phyloP scores from a whole-genome alignment of 2,797 vertebrate species.

The Halcyon badia region DNA sequence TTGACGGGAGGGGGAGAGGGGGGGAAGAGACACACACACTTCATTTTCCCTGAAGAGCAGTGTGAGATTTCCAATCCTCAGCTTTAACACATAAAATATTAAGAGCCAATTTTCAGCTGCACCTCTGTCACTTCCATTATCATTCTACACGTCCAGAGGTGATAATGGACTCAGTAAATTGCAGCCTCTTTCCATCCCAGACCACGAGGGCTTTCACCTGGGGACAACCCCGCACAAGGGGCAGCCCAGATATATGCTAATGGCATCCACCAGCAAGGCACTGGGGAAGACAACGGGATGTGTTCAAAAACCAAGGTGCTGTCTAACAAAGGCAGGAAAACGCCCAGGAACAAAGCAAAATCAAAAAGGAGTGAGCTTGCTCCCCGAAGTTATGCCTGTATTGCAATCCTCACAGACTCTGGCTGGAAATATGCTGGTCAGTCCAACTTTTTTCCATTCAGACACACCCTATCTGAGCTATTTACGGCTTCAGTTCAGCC shows the following conservation, averaged over 20 bases:
- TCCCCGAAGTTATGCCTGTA: background rate
- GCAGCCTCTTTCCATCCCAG: constrained; percentile 80
- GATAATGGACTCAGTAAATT: constrained; percentile 90
- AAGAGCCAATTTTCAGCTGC: constrained; percentile 92
- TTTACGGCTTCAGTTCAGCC: background rate
- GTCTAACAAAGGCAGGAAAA: constrained; percentile 52
- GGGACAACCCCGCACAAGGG: constrained; percentile 77
- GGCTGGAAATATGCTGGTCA: background rate
- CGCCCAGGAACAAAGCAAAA: constrained; percentile 57
- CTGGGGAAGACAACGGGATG: constrained; percentile 28
- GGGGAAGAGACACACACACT: constrained; percentile 24
- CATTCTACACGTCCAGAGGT: constrained; percentile 87
- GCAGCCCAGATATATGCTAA: constrained; percentile 79
- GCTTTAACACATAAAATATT: constrained; percentile 93
- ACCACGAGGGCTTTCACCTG: constrained; percentile 77
- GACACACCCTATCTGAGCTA: background rate
- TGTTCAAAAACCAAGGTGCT: background rate
- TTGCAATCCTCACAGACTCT: background rate
- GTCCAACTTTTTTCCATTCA: background rate
- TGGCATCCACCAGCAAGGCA: constrained; percentile 47
- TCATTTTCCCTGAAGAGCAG: constrained; percentile 84
- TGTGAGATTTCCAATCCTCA: constrained; percentile 83
- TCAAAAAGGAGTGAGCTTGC: background rate
- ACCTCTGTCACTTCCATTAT: constrained; percentile 91
- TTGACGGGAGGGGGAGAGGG: background rate